A percentile compares a stretch with the other conserved stretches of the same genome.
phyloP scores from a whole-genome alignment of 1,140 invertebrate genomes.

The Zaprionus africanus region DNA sequence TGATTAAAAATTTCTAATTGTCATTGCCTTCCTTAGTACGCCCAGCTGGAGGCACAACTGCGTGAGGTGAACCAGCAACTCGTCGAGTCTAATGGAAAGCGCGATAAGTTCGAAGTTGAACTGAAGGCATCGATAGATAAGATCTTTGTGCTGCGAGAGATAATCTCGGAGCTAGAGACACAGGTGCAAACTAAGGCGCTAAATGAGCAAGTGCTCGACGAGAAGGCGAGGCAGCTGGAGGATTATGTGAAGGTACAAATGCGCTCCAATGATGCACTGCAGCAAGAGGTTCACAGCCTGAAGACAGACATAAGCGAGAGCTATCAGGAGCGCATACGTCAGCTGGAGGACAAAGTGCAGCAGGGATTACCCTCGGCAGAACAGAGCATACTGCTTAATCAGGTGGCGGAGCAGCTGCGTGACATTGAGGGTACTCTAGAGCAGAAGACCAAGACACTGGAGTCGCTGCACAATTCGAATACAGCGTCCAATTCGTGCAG shows the following conservation, averaged over 20 bases:
- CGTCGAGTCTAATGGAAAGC: slow-evolving; percentile 86
- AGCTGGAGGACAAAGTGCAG: slow-evolving; percentile 87
- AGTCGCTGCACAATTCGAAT: slow-evolving; percentile 88
- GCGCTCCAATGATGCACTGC: slow-evolving; percentile 85
- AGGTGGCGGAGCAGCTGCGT: slow-evolving; percentile 84
- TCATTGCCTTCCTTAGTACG: slow-evolving; percentile 85
- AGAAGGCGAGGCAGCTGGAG: slow-evolving; percentile 84
- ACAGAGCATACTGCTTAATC: slow-evolving; percentile 75
- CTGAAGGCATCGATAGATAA: slow-evolving; percentile 89
- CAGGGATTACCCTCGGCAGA: slow-evolving; percentile 86
- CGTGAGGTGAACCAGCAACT: slow-evolving; percentile 88
- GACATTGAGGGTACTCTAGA: slow-evolving; percentile 87
- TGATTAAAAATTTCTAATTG: background rate
- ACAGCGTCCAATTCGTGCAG: slow-evolving; percentile 85
- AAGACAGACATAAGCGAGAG: slow-evolving; percentile 85
- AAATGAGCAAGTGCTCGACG: slow-evolving; percentile 76
- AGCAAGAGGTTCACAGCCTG: slow-evolving; percentile 85
- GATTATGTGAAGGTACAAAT: slow-evolving; percentile 86
- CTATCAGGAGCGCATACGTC: slow-evolving; percentile 85
- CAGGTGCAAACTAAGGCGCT: slow-evolving; percentile 88
- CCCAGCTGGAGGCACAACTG: slow-evolving; percentile 89
- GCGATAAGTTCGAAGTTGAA: slow-evolving; percentile 87
- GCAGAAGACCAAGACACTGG: slow-evolving; percentile 88
- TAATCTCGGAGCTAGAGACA: slow-evolving; percentile 90
- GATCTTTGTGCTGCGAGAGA: slow-evolving; percentile 89